A percentile compares a stretch with the other conserved stretches of the same genome.
Conservation (phyloP, 2,797 vertebrate species). For the Diplodus sargus region DNA sequence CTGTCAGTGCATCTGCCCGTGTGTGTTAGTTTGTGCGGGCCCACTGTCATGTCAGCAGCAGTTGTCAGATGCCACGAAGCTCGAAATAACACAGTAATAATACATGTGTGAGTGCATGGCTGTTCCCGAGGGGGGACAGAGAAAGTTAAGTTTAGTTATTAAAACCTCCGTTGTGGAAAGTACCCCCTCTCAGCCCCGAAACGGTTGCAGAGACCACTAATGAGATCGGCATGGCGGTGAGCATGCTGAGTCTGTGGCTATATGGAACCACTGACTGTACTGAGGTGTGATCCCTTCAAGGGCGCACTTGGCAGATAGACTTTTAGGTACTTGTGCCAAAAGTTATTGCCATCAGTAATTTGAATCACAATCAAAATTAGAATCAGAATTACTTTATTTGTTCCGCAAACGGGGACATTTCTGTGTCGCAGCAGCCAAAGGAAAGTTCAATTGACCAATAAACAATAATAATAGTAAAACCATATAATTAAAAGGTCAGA, state of each 20-base stretch:
- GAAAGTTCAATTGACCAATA: too few relatives aligned
- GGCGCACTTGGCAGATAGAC: neutral
- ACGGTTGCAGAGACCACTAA: conserved; percentile 29
- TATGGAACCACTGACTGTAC: conserved; percentile 23
- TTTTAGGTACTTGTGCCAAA: neutral
- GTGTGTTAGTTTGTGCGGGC: conserved; percentile 33
- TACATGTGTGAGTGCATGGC: conserved; percentile 46
- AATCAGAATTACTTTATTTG: too few relatives aligned
- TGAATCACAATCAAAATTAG: too few relatives aligned
- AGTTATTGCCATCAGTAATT: too few relatives aligned
- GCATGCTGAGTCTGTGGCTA: conserved; percentile 33
- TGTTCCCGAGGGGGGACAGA: conserved; percentile 22
- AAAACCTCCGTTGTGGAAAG: conserved; percentile 55
- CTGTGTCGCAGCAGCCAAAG: too few relatives aligned
- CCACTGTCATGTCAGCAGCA: conserved; percentile 58
- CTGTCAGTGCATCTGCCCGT: conserved; percentile 24
- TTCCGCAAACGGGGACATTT: too few relatives aligned
- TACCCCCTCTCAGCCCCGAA: conserved; percentile 23
- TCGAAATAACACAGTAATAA: conserved; percentile 73
- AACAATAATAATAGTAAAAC: too few relatives aligned
- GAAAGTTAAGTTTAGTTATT: conserved; percentile 66
- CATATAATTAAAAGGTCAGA: too few relatives aligned
- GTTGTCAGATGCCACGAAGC: conserved; percentile 69
- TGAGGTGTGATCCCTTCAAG: neutral
- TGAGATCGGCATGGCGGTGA: conserved; percentile 40